phyloP scores from a whole-genome alignment of 2,797 vertebrate genomes.

The Psittacula echo region DNA sequence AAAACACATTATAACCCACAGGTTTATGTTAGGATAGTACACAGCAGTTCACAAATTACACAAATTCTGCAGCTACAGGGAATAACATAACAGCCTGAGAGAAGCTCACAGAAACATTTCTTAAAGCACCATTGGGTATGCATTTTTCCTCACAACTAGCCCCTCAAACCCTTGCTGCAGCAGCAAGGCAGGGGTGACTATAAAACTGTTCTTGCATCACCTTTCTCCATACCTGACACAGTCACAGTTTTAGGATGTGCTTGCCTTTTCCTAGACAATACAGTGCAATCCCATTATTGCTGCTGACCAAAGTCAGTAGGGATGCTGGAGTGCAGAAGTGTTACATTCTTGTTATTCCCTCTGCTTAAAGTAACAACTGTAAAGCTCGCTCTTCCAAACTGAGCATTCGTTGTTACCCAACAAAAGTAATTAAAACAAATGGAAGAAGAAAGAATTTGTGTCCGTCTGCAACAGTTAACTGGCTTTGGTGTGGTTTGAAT shows the following conservation, averaged over 20 bases:
- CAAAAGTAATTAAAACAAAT: constrained; percentile 5
- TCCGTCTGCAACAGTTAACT: background rate
- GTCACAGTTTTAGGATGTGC: background rate
- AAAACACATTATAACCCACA: constrained; percentile 40
- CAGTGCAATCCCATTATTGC: rapidly evolving
- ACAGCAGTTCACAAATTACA: constrained; percentile 33
- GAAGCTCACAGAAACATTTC: background rate
- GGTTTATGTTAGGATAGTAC: background rate
- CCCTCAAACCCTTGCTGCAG: background rate
- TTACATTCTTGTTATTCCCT: background rate
- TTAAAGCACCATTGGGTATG: rapidly evolving
- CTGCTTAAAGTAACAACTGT: background rate
- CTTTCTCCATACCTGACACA: background rate
- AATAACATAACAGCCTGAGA: background rate
- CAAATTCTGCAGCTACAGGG: background rate
- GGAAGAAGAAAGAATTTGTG: background rate
- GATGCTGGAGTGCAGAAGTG: background rate
- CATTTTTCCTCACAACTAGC: background rate
- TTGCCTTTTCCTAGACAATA: background rate
- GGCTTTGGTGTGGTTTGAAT: background rate
- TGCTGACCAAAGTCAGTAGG: background rate
- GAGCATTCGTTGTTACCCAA: background rate
- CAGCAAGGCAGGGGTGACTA: background rate
- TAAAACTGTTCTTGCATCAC: background rate
- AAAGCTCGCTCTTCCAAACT: background rate